These are phyloP conservation scores for Rachycentron canadum DNA, from an alignment of 2,797 vertebrate species.

Conservation along the genomic window DNA sequence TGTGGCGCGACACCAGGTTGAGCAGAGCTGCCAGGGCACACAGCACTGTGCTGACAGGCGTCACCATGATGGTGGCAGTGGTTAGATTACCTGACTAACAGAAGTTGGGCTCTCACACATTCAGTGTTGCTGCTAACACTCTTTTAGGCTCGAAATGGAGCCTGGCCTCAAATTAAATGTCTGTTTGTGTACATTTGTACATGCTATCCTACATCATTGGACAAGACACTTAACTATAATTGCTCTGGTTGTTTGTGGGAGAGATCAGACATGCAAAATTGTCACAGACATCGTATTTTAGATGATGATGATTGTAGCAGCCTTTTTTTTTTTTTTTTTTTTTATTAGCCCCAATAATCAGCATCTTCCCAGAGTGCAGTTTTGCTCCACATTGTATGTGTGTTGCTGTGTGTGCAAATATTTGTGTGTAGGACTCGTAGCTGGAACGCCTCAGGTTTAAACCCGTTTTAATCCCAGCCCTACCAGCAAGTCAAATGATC, in stretches of 20 bases:
- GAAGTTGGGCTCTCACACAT: constrained; percentile 37
- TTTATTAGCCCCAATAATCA: constrained; percentile 11
- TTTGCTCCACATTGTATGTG: not conserved
- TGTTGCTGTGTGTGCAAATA: not conserved
- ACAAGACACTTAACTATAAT: constrained; percentile 1
- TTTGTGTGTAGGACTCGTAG: not conserved
- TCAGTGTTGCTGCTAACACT: constrained; percentile 5
- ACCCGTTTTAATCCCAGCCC: constrained; percentile 26
- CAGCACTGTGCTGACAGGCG: constrained; percentile 61
- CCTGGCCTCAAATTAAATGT: constrained; percentile 1
- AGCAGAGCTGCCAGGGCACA: constrained; percentile 43
- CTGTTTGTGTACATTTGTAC: not conserved
- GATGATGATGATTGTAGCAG: constrained; percentile 1
- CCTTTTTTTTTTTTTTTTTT: no score
- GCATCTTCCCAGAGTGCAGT: constrained; percentile 10
- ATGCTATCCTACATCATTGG: constrained; percentile 19
- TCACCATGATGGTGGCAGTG: constrained; percentile 43
- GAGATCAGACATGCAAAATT: not conserved
- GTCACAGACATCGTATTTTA: constrained; percentile 3
- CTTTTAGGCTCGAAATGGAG: constrained; percentile 10
- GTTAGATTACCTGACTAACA: constrained; percentile 64
- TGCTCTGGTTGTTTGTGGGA: not conserved
- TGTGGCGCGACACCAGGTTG: constrained; percentile 56
- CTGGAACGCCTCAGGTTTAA: constrained; percentile 22
- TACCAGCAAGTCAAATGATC: constrained; percentile 29